Base-by-base conservation (phyloP, 2,888 invertebrate genomes). In the Conomelus anceps region DNA sequence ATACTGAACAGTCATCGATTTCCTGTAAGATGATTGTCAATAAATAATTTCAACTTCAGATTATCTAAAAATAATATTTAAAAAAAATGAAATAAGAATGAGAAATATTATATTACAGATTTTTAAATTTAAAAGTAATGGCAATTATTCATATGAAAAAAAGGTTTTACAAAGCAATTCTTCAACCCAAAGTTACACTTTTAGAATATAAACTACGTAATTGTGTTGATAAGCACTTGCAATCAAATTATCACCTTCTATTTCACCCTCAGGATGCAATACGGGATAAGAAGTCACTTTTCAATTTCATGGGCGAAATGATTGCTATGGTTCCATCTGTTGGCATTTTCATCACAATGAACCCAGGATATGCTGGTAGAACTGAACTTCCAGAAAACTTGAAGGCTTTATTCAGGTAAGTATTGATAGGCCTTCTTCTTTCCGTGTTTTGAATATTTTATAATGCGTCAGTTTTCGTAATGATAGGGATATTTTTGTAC, bases 291-390 rank as follows among this genome's bases (percentile, higher is more conserved):
- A 98, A 98, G 93, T 94, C 95, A 7, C 95, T 94, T 88, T 99
- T 99, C 92, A 98, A 98, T 93, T 98, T 99, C 93, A 97, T 98
- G 96, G 99, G 99, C 0, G 99, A 99, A 94, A 96, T 95, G 89
- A 99, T 99, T 91, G 95, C 95, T 0, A 94, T 99, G 90, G 96
- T 96, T 9, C 96, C 97, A 7, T 96, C 97, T 0, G 98, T 99
- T 11, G 97, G 99, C 1, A 97, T 99, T 92, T 99, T 99, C 92
- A 99, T 99, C 90, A 99, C 99, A 1, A 99, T 99, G 99, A 99
- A 99, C 94, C 99, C 99, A 0, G 99, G 99, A 13, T 99, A 99
- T 93, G 99, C 99, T 4, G 99, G 99, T 0, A 95, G 99, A 92
- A 98, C 98, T 0, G 97, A 97, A 93, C 93, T 97, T 85, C 97